Evolutionary conservation across 2,113 vertebrate species (phyloP).

Genomic region (Lutjanus erythropterus): DNA sequence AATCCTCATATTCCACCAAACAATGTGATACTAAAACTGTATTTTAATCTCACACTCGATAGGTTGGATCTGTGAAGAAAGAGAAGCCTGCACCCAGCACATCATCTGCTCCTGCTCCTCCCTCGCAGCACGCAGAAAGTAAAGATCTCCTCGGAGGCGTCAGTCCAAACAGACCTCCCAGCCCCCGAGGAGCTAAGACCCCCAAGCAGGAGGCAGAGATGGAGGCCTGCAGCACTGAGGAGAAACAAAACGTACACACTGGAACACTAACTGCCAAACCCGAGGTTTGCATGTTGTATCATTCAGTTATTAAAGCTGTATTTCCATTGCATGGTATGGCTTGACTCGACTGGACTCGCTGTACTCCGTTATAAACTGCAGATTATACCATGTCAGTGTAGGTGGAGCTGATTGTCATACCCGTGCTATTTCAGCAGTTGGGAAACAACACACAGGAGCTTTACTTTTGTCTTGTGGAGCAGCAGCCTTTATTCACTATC

Average conservation of each 20-base stretch:
- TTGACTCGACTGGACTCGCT: too few relatives aligned
- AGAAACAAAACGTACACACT: conserved; percentile 54
- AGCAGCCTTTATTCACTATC: too few relatives aligned
- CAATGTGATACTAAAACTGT: neutral
- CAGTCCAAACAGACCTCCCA: conserved; percentile 36
- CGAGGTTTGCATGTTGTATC: conserved; percentile 69
- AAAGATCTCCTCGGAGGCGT: neutral
- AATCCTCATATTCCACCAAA: neutral
- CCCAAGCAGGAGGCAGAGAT: conserved; percentile 56
- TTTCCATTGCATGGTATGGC: too few relatives aligned
- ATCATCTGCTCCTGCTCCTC: conserved; percentile 39
- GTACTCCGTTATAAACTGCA: too few relatives aligned
- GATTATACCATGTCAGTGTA: too few relatives aligned
- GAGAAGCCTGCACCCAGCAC: conserved; percentile 57
- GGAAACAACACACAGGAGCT: too few relatives aligned
- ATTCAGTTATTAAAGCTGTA: neutral
- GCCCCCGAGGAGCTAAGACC: conserved; percentile 45
- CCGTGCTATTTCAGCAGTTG: too few relatives aligned
- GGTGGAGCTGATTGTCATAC: too few relatives aligned
- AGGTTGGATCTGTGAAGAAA: conserved; percentile 69
- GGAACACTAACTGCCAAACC: conserved; percentile 69
- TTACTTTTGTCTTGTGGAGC: too few relatives aligned
- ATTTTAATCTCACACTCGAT: conserved; percentile 22
- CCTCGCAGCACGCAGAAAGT: conserved; percentile 33
- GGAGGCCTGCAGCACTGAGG: conserved; percentile 60